Conservation (phyloP, 2,113 vertebrate species). For the Hystrix cristata region DNA sequence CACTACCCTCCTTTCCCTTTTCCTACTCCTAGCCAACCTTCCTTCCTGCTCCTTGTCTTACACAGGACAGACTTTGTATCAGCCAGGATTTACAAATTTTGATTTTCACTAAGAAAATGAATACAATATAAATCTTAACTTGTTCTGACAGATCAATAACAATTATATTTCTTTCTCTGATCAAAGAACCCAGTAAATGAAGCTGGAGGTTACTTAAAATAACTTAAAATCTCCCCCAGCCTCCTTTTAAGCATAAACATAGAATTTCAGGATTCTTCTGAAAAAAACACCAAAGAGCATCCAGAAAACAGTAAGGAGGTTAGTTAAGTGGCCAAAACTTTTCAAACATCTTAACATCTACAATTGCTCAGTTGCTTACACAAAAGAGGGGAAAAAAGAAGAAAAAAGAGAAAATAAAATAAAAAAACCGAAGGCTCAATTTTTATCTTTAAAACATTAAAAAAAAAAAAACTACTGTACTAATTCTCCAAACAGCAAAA, state of each 20-base stretch:
- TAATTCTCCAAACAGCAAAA: constrained; percentile 35
- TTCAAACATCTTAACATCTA: constrained; percentile 49
- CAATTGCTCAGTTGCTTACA: neutral
- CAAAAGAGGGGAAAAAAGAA: neutral
- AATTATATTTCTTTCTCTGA: constrained; percentile 1
- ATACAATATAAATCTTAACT: constrained; percentile 51
- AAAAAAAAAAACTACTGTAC: constrained; percentile 18
- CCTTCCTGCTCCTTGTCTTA: constrained; percentile 73
- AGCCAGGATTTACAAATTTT: constrained; percentile 69
- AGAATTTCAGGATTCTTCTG: constrained; percentile 54
- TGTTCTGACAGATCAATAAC: constrained; percentile 65
- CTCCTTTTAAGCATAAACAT: neutral
- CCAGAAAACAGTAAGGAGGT: constrained; percentile 25
- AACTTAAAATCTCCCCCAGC: constrained; percentile 55
- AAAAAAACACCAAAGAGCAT: constrained; percentile 59
- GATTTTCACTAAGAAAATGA: constrained; percentile 71
- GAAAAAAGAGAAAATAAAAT: constrained; percentile 28
- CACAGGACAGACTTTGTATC: constrained; percentile 58
- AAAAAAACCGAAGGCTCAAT: constrained; percentile 1
- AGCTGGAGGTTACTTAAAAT: constrained; percentile 53
- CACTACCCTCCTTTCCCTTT: neutral
- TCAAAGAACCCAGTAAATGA: constrained; percentile 56
- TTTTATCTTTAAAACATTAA: constrained; percentile 58
- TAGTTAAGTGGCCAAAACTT: constrained; percentile 30
- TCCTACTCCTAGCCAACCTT: constrained; percentile 36